A percentile compares a stretch with the other conserved stretches of the same genome.
Conservation (phyloP, 2,797 vertebrate genomes). For the Remorina albescens region DNA sequence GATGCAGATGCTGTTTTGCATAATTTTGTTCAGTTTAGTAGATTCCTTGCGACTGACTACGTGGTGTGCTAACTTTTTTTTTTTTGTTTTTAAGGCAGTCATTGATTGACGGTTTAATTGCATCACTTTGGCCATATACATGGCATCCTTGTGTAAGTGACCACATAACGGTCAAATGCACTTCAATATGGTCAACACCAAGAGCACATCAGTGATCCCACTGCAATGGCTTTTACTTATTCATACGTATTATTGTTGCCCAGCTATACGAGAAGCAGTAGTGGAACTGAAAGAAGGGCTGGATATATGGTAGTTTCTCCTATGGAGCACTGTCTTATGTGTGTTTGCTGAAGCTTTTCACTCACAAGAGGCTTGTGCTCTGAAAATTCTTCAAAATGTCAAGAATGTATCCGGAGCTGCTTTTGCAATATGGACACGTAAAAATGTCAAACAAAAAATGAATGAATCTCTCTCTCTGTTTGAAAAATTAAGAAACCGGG, state of each 20-base stretch:
- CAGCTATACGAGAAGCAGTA: neutral
- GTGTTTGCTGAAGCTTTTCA: neutral
- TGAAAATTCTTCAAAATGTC: slow-evolving; percentile 5
- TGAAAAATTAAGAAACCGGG: slow-evolving; percentile 2
- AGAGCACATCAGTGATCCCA: no score
- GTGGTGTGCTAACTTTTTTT: neutral
- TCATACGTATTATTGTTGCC: neutral
- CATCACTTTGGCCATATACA: neutral
- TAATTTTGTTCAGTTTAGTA: neutral
- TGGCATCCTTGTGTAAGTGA: neutral
- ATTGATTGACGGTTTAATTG: neutral
- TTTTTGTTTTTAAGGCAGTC: neutral
- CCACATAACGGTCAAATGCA: neutral
- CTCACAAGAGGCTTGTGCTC: neutral
- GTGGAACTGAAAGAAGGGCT: neutral
- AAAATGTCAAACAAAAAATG: slow-evolving; percentile 11
- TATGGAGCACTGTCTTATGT: neutral
- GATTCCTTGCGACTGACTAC: neutral
- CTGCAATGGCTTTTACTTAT: neutral
- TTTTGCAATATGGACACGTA: neutral
- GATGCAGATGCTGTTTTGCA: neutral
- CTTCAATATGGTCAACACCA: neutral
- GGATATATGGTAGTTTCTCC: neutral
- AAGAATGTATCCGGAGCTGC: neutral
- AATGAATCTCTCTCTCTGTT: neutral